Conservation (phyloP, 2,797 vertebrate genomes). For the Petrocephalus schoutedeni region DNA sequence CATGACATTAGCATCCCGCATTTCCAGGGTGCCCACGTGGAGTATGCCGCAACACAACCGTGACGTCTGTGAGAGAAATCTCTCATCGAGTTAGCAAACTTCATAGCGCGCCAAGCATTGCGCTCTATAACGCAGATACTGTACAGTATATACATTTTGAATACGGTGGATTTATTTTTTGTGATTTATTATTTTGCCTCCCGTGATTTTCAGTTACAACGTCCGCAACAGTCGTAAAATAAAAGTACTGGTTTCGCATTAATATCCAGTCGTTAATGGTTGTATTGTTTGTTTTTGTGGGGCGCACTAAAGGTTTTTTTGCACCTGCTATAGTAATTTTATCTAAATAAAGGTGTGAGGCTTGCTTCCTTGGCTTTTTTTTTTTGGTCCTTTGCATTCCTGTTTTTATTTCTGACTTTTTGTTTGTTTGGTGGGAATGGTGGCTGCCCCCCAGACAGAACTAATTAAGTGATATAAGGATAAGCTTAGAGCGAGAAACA, state of each 20-base stretch:
- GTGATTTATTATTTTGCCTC: neutral
- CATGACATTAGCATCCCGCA: neutral
- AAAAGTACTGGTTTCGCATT: neutral
- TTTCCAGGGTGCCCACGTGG: neutral
- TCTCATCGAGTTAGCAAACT: neutral
- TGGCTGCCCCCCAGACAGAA: neutral
- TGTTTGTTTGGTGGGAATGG: neutral
- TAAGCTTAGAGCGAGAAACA: neutral
- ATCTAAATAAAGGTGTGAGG: neutral
- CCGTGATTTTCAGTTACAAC: neutral
- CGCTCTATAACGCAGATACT: neutral
- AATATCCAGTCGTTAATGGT: neutral
- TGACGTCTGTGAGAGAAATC: neutral
- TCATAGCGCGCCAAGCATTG: neutral
- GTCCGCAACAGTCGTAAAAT: neutral
- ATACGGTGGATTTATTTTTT: neutral
- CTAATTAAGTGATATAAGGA: neutral
- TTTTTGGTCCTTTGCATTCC: neutral
- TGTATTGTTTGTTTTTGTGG: neutral
- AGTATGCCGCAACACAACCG: neutral
- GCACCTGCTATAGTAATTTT: neutral
- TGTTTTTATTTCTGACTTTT: neutral
- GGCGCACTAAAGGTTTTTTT: neutral
- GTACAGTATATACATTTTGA: neutral
- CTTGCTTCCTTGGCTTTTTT: neutral